A percentile compares a stretch with the other conserved stretches of the same genome.
Evolutionary conservation across 2,797 vertebrate genomes (phyloP).

Genomic region (Coendou prehensilis): DNA sequence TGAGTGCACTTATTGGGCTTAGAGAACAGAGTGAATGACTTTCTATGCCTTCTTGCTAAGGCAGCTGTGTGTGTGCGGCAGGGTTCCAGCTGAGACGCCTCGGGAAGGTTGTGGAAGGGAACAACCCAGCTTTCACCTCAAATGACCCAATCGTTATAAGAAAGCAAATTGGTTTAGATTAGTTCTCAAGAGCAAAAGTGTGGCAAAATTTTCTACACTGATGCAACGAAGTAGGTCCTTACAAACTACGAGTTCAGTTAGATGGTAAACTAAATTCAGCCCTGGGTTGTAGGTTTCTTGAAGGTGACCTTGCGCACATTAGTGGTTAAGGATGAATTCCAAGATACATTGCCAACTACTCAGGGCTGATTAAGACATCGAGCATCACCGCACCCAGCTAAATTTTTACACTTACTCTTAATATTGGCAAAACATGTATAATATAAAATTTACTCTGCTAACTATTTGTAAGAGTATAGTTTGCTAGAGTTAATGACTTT

Average conservation of each 20-base stretch:
- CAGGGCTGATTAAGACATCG: not conserved
- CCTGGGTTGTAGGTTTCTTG: not conserved
- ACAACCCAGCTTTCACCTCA: not conserved
- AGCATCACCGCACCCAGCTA: not conserved
- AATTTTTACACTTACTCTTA: not conserved
- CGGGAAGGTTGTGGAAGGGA: not conserved
- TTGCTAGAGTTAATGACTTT: not conserved
- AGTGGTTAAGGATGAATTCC: not conserved
- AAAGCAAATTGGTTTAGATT: not conserved
- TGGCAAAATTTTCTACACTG: not conserved
- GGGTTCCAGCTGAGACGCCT: not conserved
- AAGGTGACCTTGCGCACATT: not conserved
- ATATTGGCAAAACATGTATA: not conserved
- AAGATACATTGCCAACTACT: not conserved
- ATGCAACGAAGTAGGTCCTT: not conserved
- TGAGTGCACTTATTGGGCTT: not conserved
- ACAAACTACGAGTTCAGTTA: not conserved
- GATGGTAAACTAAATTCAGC: not conserved
- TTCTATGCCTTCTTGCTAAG: not conserved
- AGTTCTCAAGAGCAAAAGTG: not conserved
- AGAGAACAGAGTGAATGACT: not conserved
- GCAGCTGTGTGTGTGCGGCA: not conserved
- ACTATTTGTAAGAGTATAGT: not conserved
- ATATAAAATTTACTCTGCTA: not conserved
- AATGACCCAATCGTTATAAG: not conserved